Base-by-base conservation (phyloP, 35 echinoderm and acorn worm genomes). In the Acanthaster planci region DNA sequence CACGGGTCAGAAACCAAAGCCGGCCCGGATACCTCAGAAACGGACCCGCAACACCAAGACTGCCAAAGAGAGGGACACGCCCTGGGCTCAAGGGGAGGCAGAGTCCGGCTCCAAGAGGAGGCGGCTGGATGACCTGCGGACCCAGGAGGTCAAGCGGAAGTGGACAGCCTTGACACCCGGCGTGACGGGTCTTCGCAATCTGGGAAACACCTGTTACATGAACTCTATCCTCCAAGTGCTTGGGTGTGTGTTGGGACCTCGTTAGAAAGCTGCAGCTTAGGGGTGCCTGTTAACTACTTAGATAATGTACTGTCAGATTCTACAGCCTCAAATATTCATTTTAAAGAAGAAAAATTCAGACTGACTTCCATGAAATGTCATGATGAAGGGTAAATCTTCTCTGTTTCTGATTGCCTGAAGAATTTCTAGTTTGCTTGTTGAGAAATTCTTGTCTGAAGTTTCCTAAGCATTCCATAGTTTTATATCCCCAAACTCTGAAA, bases 191-290 rank as follows among this genome's bases (percentile, higher is more conserved):
- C 91, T 97, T 16, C 59, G 95, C 35, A 97, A 97, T 54, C 91
- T 97, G 0, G 95, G 95, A 18, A 97, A 97, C 40, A 97, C 95
- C 4, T 97, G 95, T 80, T 97, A 97, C 72, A 97, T 97, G 95
- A 97, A 97, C 77, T 93, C 95, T 23, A 86, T 97, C 40, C 56
- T 97, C 6, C 95, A 97, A 39, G 95, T 97, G 21, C 78, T 97
- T 18, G 88, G 95, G 95, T 90, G 87, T 64, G 84, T 60, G 32
- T 23, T 79, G 0, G 27, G 27, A 8, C 32, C 9, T 7, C 14
- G 27, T 47, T 47, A 6, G 4, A 47, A 6, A 6, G 4, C 12
- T 47, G 4, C 42, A 6, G 42, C 42, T 4, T 4, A 12, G 12
- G 12, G 12, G 42, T 47, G 42, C 42, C 4, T 47, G 4, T 6